Evolutionary conservation across 2,888 invertebrate species (phyloP), one percentile per base, ranked within the genome.

Genomic region (Cartodere bifasciata): DNA sequence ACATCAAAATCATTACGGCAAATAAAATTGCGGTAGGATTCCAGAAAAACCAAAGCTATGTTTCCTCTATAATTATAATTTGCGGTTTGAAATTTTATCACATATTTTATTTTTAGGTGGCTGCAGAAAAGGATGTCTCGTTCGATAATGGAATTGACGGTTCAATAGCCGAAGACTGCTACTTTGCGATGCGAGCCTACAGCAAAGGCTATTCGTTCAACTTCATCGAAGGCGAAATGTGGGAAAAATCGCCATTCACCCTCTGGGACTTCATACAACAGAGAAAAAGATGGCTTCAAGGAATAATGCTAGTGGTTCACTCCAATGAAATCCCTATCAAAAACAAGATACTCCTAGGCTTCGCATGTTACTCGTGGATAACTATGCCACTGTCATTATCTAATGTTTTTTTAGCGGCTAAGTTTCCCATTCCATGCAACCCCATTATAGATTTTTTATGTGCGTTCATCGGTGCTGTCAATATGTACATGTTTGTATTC

Each of bases 201-300:
- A 73, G 75, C 39, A 75, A 86, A 57, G 94, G 92, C 14, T 94
- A 84, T 56, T 72, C 81, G 12, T 95, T 95, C 60, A 86, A 90
- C 56, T 95, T 94, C 62, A 78, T 95, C 42, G 94, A 95, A 58
- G 94, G 95, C 28, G 95, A 95, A 64, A 94, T 95, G 94, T 92
- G 92, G 82, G 95, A 95, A 57, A 94, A 95, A 56, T 90, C 90
- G 4, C 94, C 95, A 3, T 95, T 95, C 58, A 87, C 88, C 2
- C 62, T 95, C 16, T 80, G 83, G 74, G 95, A 95, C 58, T 91
- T 95, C 51, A 73, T 95, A 44, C 92, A 94, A 58, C 95, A 95
- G 55, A 70, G 95, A 35, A 95, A 95, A 57, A 72, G 95, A 31
- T 95, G 95, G 95, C 72, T 95, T 31, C 86, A 88, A 65, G 90